Evolutionary conservation across 2,888 invertebrate genomes (phyloP), one percentile per base, ranked within the genome.

Genomic region (Patella caerulea): DNA sequence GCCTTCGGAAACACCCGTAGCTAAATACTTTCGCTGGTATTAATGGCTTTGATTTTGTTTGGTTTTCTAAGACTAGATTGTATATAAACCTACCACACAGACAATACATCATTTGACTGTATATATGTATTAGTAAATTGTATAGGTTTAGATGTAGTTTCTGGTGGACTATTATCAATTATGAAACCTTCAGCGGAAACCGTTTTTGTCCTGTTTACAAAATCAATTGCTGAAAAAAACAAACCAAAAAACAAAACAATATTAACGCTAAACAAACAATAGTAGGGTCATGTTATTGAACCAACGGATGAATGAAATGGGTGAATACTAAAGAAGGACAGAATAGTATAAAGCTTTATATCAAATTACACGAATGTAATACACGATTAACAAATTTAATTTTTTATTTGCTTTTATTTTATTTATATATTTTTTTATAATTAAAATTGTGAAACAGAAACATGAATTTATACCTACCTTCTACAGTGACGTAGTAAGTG

Each of bases 221-320:
- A 72, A 55, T 79, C 79, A 15, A 34, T 71, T 17, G 77, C 75
- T 75, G 70, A n/a, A 74, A 71, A 17, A 24, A 24, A 24, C 0
- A 24, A 24, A 12, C 3, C 3, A 24, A 12, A 34, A 2, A 24
- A 53, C 7, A 19, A 24, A 59, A 15, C 17, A 59, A 11, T 65
- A 14, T 11, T 65, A 65, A 19, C 9, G 4, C 19, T 19, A 65
- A 11, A 19, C 14, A 24, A 59, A 9, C 45, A 45, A 9, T 45
- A 45, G 9, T 45, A 5, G 45, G 5, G 9, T 9, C 34, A 4
- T 4, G 5, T 34, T 34, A 34, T 34, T 0, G 34, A 34, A 34
- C 34, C 4, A 34, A 34, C 34, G 34, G 5, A 34, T 34, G 34
- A 34, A 34, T 5, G 34, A 34, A 5, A 34, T 34, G 34, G 34